Conservation (phyloP, 1,140 invertebrate genomes). For the Drosophila erecta region DNA sequence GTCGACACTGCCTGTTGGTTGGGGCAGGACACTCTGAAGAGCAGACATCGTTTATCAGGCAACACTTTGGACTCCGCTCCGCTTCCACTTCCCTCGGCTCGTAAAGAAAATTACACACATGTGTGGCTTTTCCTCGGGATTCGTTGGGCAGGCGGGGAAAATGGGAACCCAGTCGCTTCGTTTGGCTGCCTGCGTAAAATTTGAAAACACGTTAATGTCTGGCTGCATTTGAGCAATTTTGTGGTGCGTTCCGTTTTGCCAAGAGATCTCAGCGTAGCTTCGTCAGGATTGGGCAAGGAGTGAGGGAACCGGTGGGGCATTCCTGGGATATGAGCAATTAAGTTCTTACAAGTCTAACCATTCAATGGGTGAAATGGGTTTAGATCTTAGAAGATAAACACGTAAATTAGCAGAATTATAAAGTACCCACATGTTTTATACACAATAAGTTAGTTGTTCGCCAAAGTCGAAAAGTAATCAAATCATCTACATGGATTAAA, state of each 20-base stretch:
- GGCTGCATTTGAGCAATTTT: slow-evolving; percentile 73
- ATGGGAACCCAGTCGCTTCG: slow-evolving; percentile 40
- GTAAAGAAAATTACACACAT: slow-evolving; percentile 81
- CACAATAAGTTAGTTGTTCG: too few species aligned
- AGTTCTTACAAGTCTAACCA: slow-evolving; percentile 3
- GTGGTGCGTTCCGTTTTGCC: slow-evolving; percentile 43
- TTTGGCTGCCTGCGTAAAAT: slow-evolving; percentile 65
- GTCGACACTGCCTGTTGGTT: slow-evolving; percentile 13
- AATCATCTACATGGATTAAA: too few species aligned
- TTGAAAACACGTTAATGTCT: slow-evolving; percentile 72
- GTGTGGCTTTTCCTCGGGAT: slow-evolving; percentile 63
- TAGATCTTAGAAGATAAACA: not conserved
- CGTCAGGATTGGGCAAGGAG: not conserved
- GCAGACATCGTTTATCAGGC: slow-evolving; percentile 68
- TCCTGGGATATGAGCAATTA: slow-evolving; percentile 25
- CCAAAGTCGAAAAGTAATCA: too few species aligned
- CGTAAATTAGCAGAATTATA: not conserved
- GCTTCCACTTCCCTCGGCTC: slow-evolving; percentile 14
- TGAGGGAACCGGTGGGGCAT: too few species aligned
- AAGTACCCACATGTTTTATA: too few species aligned
- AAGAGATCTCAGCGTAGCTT: slow-evolving; percentile 16
- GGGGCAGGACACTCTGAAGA: slow-evolving; percentile 24
- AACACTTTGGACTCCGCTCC: slow-evolving; percentile 44
- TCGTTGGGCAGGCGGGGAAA: not conserved
- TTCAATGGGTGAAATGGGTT: not conserved